Conservation (phyloP, 2,888 invertebrate genomes). For the Caenorhabditis zanzibari region DNA sequence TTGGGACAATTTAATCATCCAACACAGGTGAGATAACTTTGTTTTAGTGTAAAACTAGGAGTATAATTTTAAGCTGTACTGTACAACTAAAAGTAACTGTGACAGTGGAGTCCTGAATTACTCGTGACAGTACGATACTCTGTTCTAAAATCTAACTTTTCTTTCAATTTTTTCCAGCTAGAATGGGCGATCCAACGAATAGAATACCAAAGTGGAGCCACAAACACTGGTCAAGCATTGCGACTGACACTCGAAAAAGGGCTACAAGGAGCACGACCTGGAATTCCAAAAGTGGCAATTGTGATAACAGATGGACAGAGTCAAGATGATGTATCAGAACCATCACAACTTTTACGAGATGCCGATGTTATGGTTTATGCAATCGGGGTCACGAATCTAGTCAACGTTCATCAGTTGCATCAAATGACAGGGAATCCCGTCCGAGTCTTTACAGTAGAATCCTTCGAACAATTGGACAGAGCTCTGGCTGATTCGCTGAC, state of each 20-base stretch:
- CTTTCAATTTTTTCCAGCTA: constrained; percentile 67
- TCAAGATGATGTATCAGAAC: constrained; percentile 81
- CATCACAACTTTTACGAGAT: constrained; percentile 80
- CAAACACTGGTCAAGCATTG: constrained; percentile 82
- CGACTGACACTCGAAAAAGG: constrained; percentile 74
- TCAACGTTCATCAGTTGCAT: constrained; percentile 83
- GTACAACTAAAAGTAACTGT: too few relatives aligned
- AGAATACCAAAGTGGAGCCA: constrained; percentile 80
- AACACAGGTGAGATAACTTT: constrained; percentile 75
- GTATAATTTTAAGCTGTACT: too few relatives aligned
- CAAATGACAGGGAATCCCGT: constrained; percentile 83
- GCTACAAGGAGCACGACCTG: constrained; percentile 78
- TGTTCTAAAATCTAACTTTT: not conserved
- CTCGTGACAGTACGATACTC: too few relatives aligned
- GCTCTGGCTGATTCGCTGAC: constrained; percentile 81
- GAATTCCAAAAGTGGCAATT: constrained; percentile 83
- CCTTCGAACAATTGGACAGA: constrained; percentile 81
- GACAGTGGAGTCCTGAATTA: too few relatives aligned
- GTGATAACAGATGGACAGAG: constrained; percentile 84
- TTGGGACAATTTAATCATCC: constrained; percentile 79
- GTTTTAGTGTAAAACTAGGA: too few relatives aligned
- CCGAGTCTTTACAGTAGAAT: constrained; percentile 82
- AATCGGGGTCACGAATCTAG: constrained; percentile 84
- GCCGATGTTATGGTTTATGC: constrained; percentile 84
- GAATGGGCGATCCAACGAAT: constrained; percentile 82